These are phyloP conservation scores for Erebia aethiops DNA, from an alignment of 2,888 invertebrate genomes.

Conservation along the genomic window DNA sequence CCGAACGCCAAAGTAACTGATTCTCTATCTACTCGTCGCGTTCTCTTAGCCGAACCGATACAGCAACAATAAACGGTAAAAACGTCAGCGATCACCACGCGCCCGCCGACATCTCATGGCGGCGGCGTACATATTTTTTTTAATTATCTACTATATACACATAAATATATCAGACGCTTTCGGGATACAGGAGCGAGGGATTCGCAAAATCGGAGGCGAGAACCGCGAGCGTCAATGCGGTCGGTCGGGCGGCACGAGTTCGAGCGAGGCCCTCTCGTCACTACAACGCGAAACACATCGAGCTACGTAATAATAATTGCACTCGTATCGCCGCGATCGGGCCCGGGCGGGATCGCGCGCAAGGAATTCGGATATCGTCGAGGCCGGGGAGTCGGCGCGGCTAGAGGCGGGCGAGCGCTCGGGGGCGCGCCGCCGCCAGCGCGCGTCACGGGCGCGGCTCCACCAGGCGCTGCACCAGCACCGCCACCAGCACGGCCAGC, in stretches of 20 bases:
- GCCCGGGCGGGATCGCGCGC: constrained; percentile 23
- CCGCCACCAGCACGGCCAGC: constrained; percentile 84
- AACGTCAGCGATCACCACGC: constrained; percentile 32
- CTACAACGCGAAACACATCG: constrained; percentile 9
- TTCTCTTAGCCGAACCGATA: constrained; percentile 20
- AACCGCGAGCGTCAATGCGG: background rate
- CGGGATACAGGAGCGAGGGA: constrained; percentile 29
- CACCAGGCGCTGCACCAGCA: constrained; percentile 82
- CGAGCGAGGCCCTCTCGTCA: constrained; percentile 6
- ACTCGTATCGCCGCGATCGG: constrained; percentile 33
- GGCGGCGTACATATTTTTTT: constrained; percentile 32
- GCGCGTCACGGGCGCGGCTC: constrained; percentile 76
- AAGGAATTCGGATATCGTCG: constrained; percentile 32
- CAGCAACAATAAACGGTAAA: constrained; percentile 36
- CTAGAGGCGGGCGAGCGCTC: constrained; percentile 67
- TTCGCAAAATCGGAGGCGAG: constrained; percentile 10
- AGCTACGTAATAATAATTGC: constrained; percentile 34
- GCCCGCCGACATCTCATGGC: constrained; percentile 35
- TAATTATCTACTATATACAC: constrained; percentile 42
- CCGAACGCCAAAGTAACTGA: constrained; percentile 12
- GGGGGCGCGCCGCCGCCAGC: constrained; percentile 65
- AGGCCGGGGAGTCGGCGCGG: constrained; percentile 32
- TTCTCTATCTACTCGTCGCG: constrained; percentile 20
- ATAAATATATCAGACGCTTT: constrained; percentile 35
- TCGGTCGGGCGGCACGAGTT: constrained; percentile 6